Conservation (phyloP, 1,140 invertebrate genomes). For the Meteorus sp. region DNA sequence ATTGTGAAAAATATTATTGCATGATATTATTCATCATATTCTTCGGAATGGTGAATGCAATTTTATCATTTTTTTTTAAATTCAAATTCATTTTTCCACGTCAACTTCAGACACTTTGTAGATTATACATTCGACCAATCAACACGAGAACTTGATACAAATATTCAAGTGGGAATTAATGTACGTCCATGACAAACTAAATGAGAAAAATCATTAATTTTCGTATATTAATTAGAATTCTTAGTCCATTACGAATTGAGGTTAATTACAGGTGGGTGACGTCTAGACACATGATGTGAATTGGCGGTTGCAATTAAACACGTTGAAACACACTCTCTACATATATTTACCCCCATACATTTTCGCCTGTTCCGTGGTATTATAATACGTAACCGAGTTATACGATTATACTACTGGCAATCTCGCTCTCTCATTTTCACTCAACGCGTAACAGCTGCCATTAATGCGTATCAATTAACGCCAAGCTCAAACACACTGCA, state of each 20-base stretch:
- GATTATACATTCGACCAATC: no score
- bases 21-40: no score
- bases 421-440: background rate
- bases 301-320: slow-evolving; percentile 23
- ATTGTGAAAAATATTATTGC: no score
- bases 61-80: no score
- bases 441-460: slow-evolving; percentile 31
- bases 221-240: no score
- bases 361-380: slow-evolving; percentile 36
- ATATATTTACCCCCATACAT: slow-evolving; percentile 2
- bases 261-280: slow-evolving; percentile 16
- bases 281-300: slow-evolving; percentile 20
- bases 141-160: no score
- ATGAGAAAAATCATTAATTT: no score
- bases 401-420: slow-evolving; percentile 14
- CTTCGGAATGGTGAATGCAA: no score
- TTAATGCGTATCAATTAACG: slow-evolving; percentile 41
- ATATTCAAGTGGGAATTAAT: no score
- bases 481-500: background rate
- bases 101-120: no score
- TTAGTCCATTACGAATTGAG: slow-evolving; percentile 18
- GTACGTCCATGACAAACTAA: no score
- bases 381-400: slow-evolving; percentile 38
- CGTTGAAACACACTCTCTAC: background rate
- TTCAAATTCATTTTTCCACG: no score